Evolutionary conservation across 2,113 vertebrate genomes (phyloP), one percentile per base, ranked within the genome.

Genomic region (Galbula dea): DNA sequence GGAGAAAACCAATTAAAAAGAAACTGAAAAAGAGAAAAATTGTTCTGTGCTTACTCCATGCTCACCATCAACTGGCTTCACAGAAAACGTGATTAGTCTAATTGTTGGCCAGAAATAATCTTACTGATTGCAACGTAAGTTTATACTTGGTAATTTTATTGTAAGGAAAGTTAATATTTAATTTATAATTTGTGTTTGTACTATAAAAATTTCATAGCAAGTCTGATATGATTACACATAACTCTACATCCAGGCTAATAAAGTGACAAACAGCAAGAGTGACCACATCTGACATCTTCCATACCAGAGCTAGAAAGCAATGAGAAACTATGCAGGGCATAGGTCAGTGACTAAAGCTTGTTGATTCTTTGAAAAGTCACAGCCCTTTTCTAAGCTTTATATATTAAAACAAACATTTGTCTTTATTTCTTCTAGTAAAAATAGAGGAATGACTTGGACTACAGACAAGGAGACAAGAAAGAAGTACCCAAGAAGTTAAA

Each of bases 1-100:
- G 72, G 65, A 90, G 45, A 83, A 81, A 82, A 83, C 17, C 55
- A 83, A 93, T 93, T 95, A 88, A 81, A 87, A 89, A 48, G 41
- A 69, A 92, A 94, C 85, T n/a, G 10, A 48, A 72, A 61, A 80
- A 48, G 36, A 59, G 46, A 68, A 87, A 75, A 76, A 79, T 21
- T 43, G 37, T 29, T 36, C 46, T 22, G 23, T 61, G 51, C 46
- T 88, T 51, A 32, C 57, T 65, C 39, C 5, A 1, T n/a, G 18
- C 54, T 68, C 59, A 3, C 37, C 49, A 58, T 12, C 29, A 57
- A 51, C 30, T n/a, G 29, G 14, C 22, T 96, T 51, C 36, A 15
- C 21, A 20, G 6, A 71, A 92, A 62, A 65, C 6, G 3, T 27
- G 15, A 36, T 18, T 27, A 63, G 32, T 20, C 23, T 75, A 37